Conservation (phyloP, 2,797 vertebrate genomes). For the Tiaroga cobitis region DNA sequence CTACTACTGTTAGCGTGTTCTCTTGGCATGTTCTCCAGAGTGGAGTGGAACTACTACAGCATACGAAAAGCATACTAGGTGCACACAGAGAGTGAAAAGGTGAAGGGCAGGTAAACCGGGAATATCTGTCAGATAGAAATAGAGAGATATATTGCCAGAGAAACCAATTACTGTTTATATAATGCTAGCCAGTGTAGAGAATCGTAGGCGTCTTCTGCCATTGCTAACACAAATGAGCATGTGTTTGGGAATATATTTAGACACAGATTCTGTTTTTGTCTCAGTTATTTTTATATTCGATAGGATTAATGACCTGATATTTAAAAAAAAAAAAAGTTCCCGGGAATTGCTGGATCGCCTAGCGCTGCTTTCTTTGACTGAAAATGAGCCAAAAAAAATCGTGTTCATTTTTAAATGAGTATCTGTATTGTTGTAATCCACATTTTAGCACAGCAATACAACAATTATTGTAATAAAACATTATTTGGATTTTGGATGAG, state of each 20-base stretch:
- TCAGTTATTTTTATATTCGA: neutral
- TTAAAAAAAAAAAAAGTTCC: neutral
- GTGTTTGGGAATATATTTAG: conserved; percentile 30
- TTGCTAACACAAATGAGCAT: conserved; percentile 8
- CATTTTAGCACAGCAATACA: neutral
- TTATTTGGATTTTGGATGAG: conserved; percentile 17
- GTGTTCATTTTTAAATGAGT: neutral
- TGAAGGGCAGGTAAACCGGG: conserved; percentile 59
- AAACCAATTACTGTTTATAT: conserved; percentile 46
- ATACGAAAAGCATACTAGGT: conserved; percentile 27
- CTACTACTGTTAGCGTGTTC: neutral
- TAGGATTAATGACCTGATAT: conserved; percentile 14
- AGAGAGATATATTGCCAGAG: conserved; percentile 60
- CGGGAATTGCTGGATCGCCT: neutral
- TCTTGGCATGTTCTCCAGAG: neutral
- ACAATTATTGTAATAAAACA: neutral
- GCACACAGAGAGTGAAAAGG: conserved; percentile 45
- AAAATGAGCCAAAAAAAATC: neutral
- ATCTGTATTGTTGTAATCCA: conserved; percentile 10
- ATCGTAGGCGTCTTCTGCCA: conserved; percentile 24
- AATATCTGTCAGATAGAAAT: conserved; percentile 71
- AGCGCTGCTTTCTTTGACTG: neutral
- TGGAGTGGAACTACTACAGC: neutral
- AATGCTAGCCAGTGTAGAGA: conserved; percentile 38
- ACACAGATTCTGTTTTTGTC: conserved; percentile 10